Base-by-base conservation (phyloP, 2,888 invertebrate genomes). In the Oscheius sp. region DNA sequence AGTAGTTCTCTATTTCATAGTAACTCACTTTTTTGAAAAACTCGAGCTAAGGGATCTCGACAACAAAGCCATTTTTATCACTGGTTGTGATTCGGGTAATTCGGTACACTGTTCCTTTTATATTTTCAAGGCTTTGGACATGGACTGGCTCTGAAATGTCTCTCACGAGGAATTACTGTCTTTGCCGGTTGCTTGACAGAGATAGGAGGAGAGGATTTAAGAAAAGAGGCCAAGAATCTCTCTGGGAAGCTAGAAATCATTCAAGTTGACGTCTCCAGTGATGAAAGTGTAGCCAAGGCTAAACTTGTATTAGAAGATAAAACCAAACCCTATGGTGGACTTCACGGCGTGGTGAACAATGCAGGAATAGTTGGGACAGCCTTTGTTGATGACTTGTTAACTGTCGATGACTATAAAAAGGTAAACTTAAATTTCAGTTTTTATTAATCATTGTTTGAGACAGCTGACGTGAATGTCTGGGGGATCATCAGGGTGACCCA, bases 401-500 rank as follows among this genome's bases (percentile, higher is more conserved):
- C 83, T 0, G 73, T 86, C 1, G 84, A 87, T 1, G 89, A 90
- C 70, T 90, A 89, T 80, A 74, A 77, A 29, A 77, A 80, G 70
- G 85, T 85, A 21, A 21, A 21, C 21, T 21, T 21, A 21, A 21
- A 21, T 21, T 21, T 21, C 21, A 21, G 21, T 21, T 21, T 21
- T 21, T 21, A 21, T 21, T 21, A 21, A 21, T 21, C 0, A 21
- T 21, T 21, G 21, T 21, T 21, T 21, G 21, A 21, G 55, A 73
- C 70, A 13, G 75, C 75, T 5, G 79, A 83, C 70, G 82, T 84
- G 50, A 90, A 90, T 78, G 74, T 89, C 3, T 86, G 86, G 72
- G 90, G 90, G 5, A 86, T 89, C 3, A 87, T 90, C 11, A 78
- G 84, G 62, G 81, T 84, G 11, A 87, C 88, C 3, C 81, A 88